phyloP scores from a whole-genome alignment of 2,888 invertebrate genomes.

The Dynastes grantii region DNA sequence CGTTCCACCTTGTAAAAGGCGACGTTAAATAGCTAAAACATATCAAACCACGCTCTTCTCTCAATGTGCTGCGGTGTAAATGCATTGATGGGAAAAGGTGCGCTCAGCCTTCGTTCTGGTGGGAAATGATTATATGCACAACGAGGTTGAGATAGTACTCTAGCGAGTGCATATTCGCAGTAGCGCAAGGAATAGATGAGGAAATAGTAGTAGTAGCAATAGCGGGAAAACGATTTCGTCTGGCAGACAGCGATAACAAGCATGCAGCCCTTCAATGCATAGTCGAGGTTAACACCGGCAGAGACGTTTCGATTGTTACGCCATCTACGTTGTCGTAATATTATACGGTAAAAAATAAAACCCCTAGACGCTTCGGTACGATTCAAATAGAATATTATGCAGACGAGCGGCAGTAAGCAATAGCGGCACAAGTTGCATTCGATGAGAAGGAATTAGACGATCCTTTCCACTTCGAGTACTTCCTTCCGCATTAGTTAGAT shows the following conservation, averaged over 20 bases:
- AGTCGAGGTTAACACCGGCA: constrained; percentile 12
- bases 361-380: background rate
- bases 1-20: constrained; percentile 1
- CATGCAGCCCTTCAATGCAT: background rate
- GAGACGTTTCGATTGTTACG: constrained; percentile 32
- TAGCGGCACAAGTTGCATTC: background rate
- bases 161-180: background rate
- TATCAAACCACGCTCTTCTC: background rate
- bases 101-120: background rate
- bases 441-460: background rate
- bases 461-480: background rate
- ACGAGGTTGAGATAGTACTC: background rate
- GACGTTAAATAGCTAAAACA: constrained; percentile 23
- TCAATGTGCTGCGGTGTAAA: background rate
- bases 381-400: background rate
- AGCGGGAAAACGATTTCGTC: constrained; percentile 2
- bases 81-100: background rate
- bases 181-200: background rate
- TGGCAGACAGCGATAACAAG: constrained; percentile 18
- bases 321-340: constrained; percentile 20
- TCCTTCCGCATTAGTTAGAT: too few species aligned
- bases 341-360: constrained; percentile 12
- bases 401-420: too few species aligned
- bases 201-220: background rate
- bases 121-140: background rate